Evolutionary conservation across 1,140 invertebrate species (phyloP).

Genomic region (Panulirus ornatus): DNA sequence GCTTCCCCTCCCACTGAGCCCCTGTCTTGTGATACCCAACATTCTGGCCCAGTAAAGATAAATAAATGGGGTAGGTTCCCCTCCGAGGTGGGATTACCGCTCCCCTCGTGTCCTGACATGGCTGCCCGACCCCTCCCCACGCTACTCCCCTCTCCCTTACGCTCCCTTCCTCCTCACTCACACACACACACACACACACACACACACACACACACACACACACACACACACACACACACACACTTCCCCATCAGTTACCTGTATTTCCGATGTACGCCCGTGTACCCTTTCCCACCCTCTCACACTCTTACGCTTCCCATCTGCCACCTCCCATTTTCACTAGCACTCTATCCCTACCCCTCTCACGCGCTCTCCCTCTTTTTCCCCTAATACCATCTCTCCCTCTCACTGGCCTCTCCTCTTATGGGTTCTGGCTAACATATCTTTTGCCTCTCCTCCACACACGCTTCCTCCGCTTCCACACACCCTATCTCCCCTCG

Average conservation of each 20-base stretch:
- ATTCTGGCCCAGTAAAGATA: slow-evolving; percentile 15
- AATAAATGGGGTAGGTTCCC: slow-evolving; percentile 4
- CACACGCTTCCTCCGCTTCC: neutral
- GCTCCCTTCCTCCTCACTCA: neutral
- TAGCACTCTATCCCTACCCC: neutral
- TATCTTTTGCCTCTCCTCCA: neutral
- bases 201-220: neutral
- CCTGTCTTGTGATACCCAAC: neutral
- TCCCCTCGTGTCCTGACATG: too few species aligned
- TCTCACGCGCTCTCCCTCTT: neutral
- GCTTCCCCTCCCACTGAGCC: neutral
- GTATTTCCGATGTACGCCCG: neutral
- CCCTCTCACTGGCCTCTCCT: neutral
- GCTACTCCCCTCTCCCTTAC: slow-evolving; percentile 13
- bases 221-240: slow-evolving; percentile 5
- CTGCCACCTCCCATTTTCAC: neutral
- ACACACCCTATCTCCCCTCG: neutral
- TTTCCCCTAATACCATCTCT: neutral
- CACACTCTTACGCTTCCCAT: too few species aligned
- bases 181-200: neutral
- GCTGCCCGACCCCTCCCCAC: too few species aligned
- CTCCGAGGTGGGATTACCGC: neutral
- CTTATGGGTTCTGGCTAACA: too few species aligned
- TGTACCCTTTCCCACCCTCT: neutral
- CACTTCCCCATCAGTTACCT: slow-evolving; percentile 2